Evolutionary conservation across 2,797 vertebrate genomes (phyloP).

Genomic region (Sebastes glaucus): DNA sequence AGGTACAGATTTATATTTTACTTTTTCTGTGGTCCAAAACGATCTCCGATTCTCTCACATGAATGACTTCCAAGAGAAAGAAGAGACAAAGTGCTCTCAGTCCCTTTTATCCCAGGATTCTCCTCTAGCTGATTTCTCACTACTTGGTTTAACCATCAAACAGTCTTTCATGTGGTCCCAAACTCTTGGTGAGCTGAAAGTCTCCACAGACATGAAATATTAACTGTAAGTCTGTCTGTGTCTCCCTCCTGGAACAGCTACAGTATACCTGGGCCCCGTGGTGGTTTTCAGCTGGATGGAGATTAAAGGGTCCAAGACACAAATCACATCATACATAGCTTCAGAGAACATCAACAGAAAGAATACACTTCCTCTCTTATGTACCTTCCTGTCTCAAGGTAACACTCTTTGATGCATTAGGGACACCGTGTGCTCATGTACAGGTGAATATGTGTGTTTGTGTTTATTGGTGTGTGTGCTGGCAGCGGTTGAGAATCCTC

Average conservation of each 20-base stretch:
- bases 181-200: constrained; percentile 32
- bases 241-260: constrained; percentile 33
- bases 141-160: constrained; percentile 63
- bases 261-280: constrained; percentile 23
- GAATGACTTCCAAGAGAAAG: constrained; percentile 40
- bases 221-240: constrained; percentile 23
- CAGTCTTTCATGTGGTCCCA: constrained; percentile 58
- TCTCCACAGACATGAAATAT: constrained; percentile 68
- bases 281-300: constrained; percentile 44
- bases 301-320: constrained; percentile 45
- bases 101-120: constrained; percentile 41
- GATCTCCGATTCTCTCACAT: constrained; percentile 53
- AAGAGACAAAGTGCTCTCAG: constrained; percentile 32
- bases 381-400: constrained; percentile 4
- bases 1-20: constrained; percentile 5
- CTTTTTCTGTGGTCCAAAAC: constrained; percentile 30
- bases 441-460: constrained; percentile 6
- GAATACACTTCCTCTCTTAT: background rate
- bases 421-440: background rate
- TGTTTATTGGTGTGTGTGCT: background rate
- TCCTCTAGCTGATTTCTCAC: constrained; percentile 57
- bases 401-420: constrained; percentile 35
- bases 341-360: background rate
- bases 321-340: constrained; percentile 20
- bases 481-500: background rate